Evolutionary conservation across 2,113 vertebrate species (phyloP).

Genomic region (Pagrus major): DNA sequence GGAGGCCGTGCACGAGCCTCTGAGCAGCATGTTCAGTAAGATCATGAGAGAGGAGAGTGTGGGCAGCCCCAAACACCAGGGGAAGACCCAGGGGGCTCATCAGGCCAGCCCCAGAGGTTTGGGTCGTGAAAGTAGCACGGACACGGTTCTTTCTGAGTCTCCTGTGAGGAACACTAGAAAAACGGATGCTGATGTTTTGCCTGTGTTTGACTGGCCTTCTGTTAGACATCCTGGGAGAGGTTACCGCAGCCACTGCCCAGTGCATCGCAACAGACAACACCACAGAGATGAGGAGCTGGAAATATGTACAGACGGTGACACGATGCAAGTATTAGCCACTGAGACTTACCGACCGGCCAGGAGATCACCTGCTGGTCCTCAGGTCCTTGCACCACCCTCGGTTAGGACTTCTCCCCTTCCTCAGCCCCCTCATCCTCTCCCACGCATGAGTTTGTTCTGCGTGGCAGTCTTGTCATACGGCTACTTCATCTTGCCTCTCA

Average conservation of each 20-base stretch:
- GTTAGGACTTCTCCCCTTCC: neutral
- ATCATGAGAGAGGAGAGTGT: slow-evolving; percentile 88
- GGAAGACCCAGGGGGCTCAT: slow-evolving; percentile 43
- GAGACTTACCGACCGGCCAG: slow-evolving; percentile 3
- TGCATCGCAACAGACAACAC: slow-evolving; percentile 52
- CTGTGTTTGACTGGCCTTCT: slow-evolving; percentile 75
- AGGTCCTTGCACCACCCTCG: neutral
- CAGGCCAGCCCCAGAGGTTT: slow-evolving; percentile 62
- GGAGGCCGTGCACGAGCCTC: slow-evolving; percentile 84
- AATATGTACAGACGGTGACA: slow-evolving; percentile 82
- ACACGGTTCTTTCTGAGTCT: slow-evolving; percentile 57
- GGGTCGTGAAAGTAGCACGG: slow-evolving; percentile 59
- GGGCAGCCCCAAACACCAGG: slow-evolving; percentile 78
- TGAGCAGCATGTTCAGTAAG: slow-evolving; percentile 88
- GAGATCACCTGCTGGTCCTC: neutral
- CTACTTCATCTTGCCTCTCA: slow-evolving; percentile 88
- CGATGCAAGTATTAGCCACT: slow-evolving; percentile 79
- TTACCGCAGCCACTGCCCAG: slow-evolving; percentile 54
- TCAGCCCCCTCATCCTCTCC: slow-evolving; percentile 69
- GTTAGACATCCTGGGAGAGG: slow-evolving; percentile 40
- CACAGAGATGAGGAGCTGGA: slow-evolving; percentile 77
- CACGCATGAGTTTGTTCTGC: slow-evolving; percentile 81
- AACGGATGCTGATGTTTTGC: slow-evolving; percentile 63
- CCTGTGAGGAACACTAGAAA: slow-evolving; percentile 41
- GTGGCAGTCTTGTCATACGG: slow-evolving; percentile 85